Evolutionary conservation across 1,140 invertebrate species (phyloP), one percentile per base, ranked within the genome.

Genomic region (Drosophila pectinifera): DNA sequence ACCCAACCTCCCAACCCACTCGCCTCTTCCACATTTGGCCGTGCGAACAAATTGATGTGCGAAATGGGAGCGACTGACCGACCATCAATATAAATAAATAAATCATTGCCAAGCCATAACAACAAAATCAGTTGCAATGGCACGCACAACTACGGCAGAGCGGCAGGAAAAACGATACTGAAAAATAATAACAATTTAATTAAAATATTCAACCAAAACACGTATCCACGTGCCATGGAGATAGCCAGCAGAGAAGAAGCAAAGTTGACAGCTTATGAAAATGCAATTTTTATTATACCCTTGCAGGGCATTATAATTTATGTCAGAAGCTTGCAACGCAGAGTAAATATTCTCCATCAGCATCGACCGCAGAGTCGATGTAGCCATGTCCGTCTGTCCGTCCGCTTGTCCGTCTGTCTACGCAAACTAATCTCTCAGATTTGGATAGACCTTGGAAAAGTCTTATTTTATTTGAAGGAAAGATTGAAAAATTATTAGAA

Each of bases 161-260:
- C 65, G 46, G 26, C 63, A 77, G 22, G 34, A 62, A 42, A 75
- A 76, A 65, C 46, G 45, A 16, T 46, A 64, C 78, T 81, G 84
- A 86, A 86, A 82, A 85, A 85, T 85, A 85, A 86, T 86, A 86
- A 86, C 82, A 86, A 86, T 86, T 86, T 86, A 86, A 86, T 86
- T 86, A 86, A 86, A 86, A 86, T 75, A 86, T 86, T 67, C 79
- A 86, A 77, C 79, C 86, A 82, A 88, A 82, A 78, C 79, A 86
- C 61, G 81, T 78, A 65, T 54, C 51, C 56, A 65, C 75, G 72
- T 42, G 59, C 45, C 41, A 73, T 43, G 64, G 58, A 65, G 48
- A 74, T 54, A 56, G 41, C 51, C 57, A 42, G 42, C 24, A 63
- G 57, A 57, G 42, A 68, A 53, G 56, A 41, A 41, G 41, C 61